Evolutionary conservation across 2,888 invertebrate species (phyloP).

Genomic region (Rhagophthalmus giganteus): DNA sequence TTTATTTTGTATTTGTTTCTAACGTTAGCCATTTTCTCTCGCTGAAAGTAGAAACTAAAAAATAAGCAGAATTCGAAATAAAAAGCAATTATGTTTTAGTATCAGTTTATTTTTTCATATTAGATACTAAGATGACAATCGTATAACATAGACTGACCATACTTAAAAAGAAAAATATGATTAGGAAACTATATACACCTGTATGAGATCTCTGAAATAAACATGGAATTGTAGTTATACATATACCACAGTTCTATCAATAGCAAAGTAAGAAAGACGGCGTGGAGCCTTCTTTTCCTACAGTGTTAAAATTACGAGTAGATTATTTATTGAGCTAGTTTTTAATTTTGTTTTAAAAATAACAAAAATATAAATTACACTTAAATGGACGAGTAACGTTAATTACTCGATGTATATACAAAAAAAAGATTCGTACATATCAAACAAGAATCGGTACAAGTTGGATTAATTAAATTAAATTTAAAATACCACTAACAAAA

Average conservation of each 20-base stretch:
- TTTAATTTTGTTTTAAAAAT: constrained; percentile 4
- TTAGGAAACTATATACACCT: constrained; percentile 38
- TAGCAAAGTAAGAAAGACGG: constrained; percentile 16
- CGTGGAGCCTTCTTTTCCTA: constrained; percentile 8
- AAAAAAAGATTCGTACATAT: constrained; percentile 10
- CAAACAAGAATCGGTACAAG: constrained; percentile 4
- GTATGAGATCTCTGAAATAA: constrained; percentile 41
- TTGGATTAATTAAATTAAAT: constrained; percentile 11
- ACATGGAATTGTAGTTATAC: constrained; percentile 37
- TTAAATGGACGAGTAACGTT: constrained; percentile 4
- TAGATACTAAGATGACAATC: constrained; percentile 50
- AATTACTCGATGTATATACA: constrained; percentile 16
- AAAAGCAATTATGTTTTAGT: constrained; percentile 38
- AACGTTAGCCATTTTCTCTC: too few relatives aligned
- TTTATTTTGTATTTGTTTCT: too few relatives aligned
- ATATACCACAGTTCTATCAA: constrained; percentile 23
- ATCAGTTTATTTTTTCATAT: constrained; percentile 51
- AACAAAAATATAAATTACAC: constrained; percentile 11
- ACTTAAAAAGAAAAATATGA: constrained; percentile 44
- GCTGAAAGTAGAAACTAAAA: neutral
- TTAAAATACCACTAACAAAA: constrained; percentile 9
- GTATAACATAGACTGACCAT: constrained; percentile 53
- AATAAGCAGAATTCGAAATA: neutral
- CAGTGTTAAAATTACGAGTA: constrained; percentile 12
- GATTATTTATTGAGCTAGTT: constrained; percentile 17